phyloP scores from a whole-genome alignment of 35 echinoderm and acorn worm genomes.

The Stichopus chloronotus region DNA sequence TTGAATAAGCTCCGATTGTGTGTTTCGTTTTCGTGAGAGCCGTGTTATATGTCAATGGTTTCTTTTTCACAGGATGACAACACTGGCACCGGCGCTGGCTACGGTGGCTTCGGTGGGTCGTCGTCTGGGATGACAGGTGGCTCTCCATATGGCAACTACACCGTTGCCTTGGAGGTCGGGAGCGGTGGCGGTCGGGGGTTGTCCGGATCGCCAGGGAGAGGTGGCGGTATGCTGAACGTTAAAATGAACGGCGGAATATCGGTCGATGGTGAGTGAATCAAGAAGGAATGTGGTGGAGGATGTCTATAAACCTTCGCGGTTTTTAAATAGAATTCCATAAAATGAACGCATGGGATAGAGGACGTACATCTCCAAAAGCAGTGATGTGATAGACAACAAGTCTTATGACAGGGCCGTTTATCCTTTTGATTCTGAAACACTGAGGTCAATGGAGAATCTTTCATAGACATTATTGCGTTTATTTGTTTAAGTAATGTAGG shows the following conservation, averaged over 20 bases:
- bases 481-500: no score
- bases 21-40: background rate
- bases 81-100: constrained; percentile 76
- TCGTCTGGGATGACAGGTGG: constrained; percentile 37
- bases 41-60: background rate
- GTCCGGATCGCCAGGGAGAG: constrained; percentile 67
- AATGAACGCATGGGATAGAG: no score
- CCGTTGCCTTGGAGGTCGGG: constrained; percentile 57
- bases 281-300: no score
- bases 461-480: no score
- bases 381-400: no score
- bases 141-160: constrained; percentile 58
- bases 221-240: constrained; percentile 71
- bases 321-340: no score
- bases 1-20: background rate
- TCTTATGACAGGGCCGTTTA: no score
- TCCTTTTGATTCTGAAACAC: no score
- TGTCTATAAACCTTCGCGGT: no score
- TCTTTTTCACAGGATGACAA: background rate
- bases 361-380: no score
- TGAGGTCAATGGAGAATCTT: no score
- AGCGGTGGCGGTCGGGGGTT: constrained; percentile 76
- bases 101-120: constrained; percentile 82
- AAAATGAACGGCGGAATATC: constrained; percentile 66
- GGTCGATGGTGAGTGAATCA: constrained; percentile 68